Evolutionary conservation across 2,113 vertebrate genomes (phyloP), one percentile per base, ranked within the genome.

Genomic region (Sinocyclocheilus anophthalmus): DNA sequence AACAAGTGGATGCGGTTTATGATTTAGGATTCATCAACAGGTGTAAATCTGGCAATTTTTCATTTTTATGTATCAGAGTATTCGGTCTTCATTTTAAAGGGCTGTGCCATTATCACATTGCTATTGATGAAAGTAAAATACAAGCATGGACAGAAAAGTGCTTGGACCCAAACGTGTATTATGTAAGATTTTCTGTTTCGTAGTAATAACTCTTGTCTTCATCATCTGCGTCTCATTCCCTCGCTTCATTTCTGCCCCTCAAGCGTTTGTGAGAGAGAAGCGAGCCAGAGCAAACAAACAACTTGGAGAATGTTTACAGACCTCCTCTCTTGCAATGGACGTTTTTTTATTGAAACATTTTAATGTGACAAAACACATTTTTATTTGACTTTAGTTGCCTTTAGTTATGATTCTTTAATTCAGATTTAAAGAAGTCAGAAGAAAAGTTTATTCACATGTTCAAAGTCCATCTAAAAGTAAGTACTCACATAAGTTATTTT

Each of bases 261-360:
- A 39, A 84, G 53, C 22, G 2, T 42, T 73, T 24, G 30, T 18
- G 69, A 73, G 69, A 48, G 2, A 84, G 4, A 76, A 24, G 33
- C 65, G 2, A 82, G 82, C 83, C 84, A 87, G 65, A 33, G 87
- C 70, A 55, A 80, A 87, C 75, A 87, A 82, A 87, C 76, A 89
- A 45, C n/a, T 14, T 50, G 7, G 9, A 2, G 12, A 53, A 72
- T 76, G 69, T 61, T 81, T 82, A 73, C 83, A 87, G 72, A 63
- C 70, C 26, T 63, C 77, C 55, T 24, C 24, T 39, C 22, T 55
- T 65, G 55, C 75, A 76, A 0, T 4, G 30, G 1, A 1, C 14
- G 0, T 16, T 80, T 61, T 42, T 1, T 7, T 75, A 24, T 8
- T 24, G 22, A 48, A 75, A 48, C 72, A 3, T 26, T 76, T 72